Evolutionary conservation across 1,140 invertebrate species (phyloP).

Genomic region (Brachionus paranguensis): DNA sequence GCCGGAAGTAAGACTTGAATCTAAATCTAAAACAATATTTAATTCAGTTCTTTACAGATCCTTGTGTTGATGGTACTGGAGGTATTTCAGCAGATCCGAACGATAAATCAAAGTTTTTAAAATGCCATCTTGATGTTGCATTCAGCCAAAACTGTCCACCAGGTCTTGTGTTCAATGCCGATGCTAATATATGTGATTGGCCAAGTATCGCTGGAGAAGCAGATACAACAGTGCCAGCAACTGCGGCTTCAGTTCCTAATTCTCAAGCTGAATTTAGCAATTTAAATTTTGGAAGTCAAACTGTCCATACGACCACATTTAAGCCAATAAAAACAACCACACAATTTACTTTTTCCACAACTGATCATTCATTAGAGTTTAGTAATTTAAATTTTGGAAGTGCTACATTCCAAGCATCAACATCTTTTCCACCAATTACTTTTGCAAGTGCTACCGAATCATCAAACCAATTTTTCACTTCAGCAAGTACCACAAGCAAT

Average conservation of each 20-base stretch:
- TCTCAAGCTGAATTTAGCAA: not conserved
- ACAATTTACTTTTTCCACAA: not conserved
- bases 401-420: not conserved
- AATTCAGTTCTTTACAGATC: not conserved
- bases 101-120: not conserved
- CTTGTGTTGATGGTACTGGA: not conserved
- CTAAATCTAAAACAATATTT: not conserved
- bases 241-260: not conserved
- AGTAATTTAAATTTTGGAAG: not conserved
- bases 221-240: not conserved
- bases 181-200: slow-evolving; percentile 12
- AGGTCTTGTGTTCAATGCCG: not conserved
- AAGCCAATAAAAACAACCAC: not conserved
- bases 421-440: not conserved
- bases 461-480: not conserved
- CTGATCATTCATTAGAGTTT: not conserved
- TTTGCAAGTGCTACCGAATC: not conserved
- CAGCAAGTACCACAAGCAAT: not conserved
- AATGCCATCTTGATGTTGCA: not conserved
- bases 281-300: not conserved
- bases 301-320: not conserved
- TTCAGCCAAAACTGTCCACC: not conserved
- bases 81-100: not conserved
- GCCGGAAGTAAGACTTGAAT: not conserved
- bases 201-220: not conserved